Percentiles rank a stretch among this genome's conserved stretches.
phyloP scores from a whole-genome alignment of 2,797 vertebrate species.

The Siniperca scherzeri region DNA sequence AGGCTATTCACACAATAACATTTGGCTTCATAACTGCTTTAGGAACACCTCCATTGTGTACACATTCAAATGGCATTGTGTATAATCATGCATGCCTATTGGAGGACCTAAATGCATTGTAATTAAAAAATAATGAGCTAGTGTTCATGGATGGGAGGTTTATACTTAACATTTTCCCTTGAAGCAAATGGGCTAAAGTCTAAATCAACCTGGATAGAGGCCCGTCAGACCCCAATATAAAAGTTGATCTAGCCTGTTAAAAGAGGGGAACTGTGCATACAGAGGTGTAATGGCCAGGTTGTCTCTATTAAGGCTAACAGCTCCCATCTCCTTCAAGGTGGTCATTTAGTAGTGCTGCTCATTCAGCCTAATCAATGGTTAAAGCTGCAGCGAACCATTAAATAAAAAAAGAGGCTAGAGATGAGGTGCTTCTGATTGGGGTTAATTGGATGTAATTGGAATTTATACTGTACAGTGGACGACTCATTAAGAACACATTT shows the following conservation, averaged over 20 bases:
- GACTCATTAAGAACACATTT: slow-evolving; percentile 91
- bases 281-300: slow-evolving; percentile 84
- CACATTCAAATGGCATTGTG: slow-evolving; percentile 77
- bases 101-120: slow-evolving; percentile 82
- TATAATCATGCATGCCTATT: slow-evolving; percentile 80
- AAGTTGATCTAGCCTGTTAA: slow-evolving; percentile 85
- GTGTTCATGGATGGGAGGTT: slow-evolving; percentile 85
- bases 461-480: slow-evolving; percentile 94
- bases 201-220: slow-evolving; percentile 82
- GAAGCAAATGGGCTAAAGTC: slow-evolving; percentile 84
- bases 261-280: slow-evolving; percentile 75
- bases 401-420: slow-evolving; percentile 92
- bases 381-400: slow-evolving; percentile 94
- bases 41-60: slow-evolving; percentile 73
- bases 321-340: slow-evolving; percentile 90
- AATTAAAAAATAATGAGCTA: slow-evolving; percentile 88
- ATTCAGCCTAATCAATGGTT: slow-evolving; percentile 94
- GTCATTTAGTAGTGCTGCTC: slow-evolving; percentile 94
- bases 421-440: slow-evolving; percentile 96
- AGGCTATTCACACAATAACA: slow-evolving; percentile 35
- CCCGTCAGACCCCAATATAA: slow-evolving; percentile 83
- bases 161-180: slow-evolving; percentile 88
- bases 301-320: slow-evolving; percentile 89
- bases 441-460: slow-evolving; percentile 99
- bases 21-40: slow-evolving; percentile 51